Percentiles rank a stretch among this genome's conserved stretches.
Conservation (phyloP, 30 jellyfish, hydroid and myxozoan genomes). For the Turritopsis dohrnii region DNA sequence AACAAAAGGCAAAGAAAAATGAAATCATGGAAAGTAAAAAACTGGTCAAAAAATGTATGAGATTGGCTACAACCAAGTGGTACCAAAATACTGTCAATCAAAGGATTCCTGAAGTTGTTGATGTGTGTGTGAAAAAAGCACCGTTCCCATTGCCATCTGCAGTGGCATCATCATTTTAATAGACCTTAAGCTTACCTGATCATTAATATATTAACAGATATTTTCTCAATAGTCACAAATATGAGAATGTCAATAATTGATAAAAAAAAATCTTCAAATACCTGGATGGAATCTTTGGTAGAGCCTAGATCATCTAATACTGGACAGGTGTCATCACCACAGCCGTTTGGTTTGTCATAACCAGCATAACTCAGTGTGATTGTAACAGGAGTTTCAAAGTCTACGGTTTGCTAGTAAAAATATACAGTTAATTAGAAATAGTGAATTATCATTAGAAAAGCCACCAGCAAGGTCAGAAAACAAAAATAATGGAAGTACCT, state of each 20-base stretch:
- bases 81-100: no score
- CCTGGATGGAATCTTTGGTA: not conserved
- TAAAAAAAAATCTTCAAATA: not conserved
- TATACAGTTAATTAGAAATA: not conserved
- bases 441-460: not conserved
- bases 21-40: no score
- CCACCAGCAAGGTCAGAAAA: not conserved
- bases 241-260: not conserved
- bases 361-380: conserved; percentile 19
- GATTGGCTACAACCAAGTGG: no score
- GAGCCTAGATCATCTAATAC: conserved; percentile 20
- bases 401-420: not conserved
- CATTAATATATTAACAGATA: not conserved
- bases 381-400: conserved; percentile 10
- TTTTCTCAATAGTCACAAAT: not conserved
- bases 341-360: not conserved
- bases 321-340: conserved; percentile 23
- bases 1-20: not conserved
- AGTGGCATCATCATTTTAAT: no score
- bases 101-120: no score
- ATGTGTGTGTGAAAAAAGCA: no score
- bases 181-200: no score
- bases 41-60: no score
- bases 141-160: no score
- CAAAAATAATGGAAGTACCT: not conserved